Conservation (phyloP, 2,113 vertebrate species). For the Brachionichthys hirsutus region DNA sequence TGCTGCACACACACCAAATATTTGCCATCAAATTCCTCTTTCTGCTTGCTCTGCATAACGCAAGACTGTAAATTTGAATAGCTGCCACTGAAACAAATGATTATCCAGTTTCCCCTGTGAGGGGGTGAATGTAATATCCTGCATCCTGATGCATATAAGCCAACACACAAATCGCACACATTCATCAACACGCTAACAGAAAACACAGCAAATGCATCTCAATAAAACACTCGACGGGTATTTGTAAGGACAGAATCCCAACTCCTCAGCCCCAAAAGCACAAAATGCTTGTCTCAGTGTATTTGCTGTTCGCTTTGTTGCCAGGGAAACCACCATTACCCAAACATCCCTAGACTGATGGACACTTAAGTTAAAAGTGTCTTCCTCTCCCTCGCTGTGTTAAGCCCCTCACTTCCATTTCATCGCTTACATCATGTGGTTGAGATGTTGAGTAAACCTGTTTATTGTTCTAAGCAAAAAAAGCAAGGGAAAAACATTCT, state of each 20-base stretch:
- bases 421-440: conserved; percentile 49
- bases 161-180: conserved; percentile 18
- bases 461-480: conserved; percentile 4
- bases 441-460: conserved; percentile 60
- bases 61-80: conserved; percentile 64
- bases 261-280: conserved; percentile 48
- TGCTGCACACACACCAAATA: conserved; percentile 38
- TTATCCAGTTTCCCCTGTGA: conserved; percentile 65
- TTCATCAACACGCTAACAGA: conserved; percentile 20
- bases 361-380: conserved; percentile 71
- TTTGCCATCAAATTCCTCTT: conserved; percentile 49
- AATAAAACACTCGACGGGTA: conserved; percentile 47
- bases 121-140: conserved; percentile 61
- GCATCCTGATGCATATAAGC: conserved; percentile 51
- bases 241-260: conserved; percentile 50
- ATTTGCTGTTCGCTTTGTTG: conserved; percentile 73
- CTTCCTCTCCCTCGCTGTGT: conserved; percentile 34
- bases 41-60: conserved; percentile 64
- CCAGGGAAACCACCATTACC: conserved; percentile 74
- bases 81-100: conserved; percentile 73
- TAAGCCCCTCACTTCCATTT: conserved; percentile 27
- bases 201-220: conserved; percentile 38
- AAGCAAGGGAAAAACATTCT: not conserved
- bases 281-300: conserved; percentile 56
- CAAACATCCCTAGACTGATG: conserved; percentile 69